Evolutionary conservation across 2,888 invertebrate species (phyloP).

Genomic region (Eudemis profundana): DNA sequence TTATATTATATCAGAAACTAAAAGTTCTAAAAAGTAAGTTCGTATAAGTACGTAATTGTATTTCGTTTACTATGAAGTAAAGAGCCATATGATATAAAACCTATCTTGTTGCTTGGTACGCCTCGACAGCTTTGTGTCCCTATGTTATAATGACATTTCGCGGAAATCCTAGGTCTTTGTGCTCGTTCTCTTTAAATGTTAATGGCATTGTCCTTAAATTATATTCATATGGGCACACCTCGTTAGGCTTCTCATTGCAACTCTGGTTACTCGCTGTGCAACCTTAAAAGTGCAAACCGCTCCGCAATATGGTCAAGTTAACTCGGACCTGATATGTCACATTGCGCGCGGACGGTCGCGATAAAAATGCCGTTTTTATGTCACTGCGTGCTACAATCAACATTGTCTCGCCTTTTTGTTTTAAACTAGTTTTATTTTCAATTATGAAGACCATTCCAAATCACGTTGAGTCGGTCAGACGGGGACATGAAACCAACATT

Average conservation of each 20-base stretch:
- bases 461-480: too few species aligned
- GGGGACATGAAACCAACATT: too few species aligned
- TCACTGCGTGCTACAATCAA: conserved; percentile 30
- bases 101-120: background rate
- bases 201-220: conserved; percentile 43
- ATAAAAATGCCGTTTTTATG: conserved; percentile 39
- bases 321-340: conserved; percentile 50
- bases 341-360: conserved; percentile 31
- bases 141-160: conserved; percentile 1
- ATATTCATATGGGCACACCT: conserved; percentile 40
- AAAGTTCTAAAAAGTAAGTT: too few species aligned
- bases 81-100: too few species aligned
- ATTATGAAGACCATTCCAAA: conserved; percentile 4
- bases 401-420: conserved; percentile 34
- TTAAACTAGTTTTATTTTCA: conserved; percentile 20
- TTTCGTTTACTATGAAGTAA: background rate
- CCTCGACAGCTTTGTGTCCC: background rate
- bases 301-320: conserved; percentile 72
- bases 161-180: conserved; percentile 28
- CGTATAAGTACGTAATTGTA: too few species aligned
- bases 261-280: conserved; percentile 62
- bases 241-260: conserved; percentile 45
- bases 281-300: conserved; percentile 80
- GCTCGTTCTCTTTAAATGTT: conserved; percentile 20
- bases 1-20: too few species aligned